These are phyloP conservation scores for Apis mellifera DNA, from an alignment of 1,140 invertebrate species.

Conservation along the genomic window Amel_HAv3.1 CM009934.2:6807001-6807500, in stretches of 20 bases:
- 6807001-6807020: neutral
- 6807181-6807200: constrained; percentile 20
- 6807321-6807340: neutral
- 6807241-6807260: neutral
- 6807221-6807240: neutral
- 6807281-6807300: no score
- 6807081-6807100: neutral
- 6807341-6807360: no score
- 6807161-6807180: constrained; percentile 1
- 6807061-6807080: neutral
- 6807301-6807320: neutral
- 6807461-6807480: neutral
- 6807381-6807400: neutral
- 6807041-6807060: neutral
- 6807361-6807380: neutral
- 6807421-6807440: neutral
- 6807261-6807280: constrained; percentile 2
- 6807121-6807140: constrained; percentile 17
- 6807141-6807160: constrained; percentile 21
- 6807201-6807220: constrained; percentile 16
- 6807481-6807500: no score
- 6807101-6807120: neutral
- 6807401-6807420: constrained; percentile 27
- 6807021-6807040: neutral
- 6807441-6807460: neutral